Evolutionary conservation across 2,113 vertebrate genomes (phyloP), one percentile per base, ranked within the genome.

Genomic region (Clinocottus analis): DNA sequence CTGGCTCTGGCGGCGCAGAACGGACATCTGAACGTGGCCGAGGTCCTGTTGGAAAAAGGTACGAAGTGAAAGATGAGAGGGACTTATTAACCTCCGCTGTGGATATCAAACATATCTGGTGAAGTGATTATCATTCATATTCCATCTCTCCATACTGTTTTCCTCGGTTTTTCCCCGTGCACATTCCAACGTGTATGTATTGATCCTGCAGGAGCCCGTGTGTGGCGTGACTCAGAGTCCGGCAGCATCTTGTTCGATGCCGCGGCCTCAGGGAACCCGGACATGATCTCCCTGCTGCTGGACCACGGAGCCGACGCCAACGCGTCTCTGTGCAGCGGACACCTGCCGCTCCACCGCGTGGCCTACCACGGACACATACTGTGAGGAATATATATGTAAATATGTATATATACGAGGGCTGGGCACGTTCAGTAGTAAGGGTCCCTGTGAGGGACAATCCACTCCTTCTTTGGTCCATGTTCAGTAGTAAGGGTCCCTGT

Each of bases 291-390:
- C 60, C 87, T 97, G 75, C 89, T 99, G 69, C 90, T 99, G 75
- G 96, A 97, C 29, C 92, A 97, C 13, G 96, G 97, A 76, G 97
- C 98, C 69, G 97, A 99, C 88, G 96, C 98, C 85, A 98, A 99
- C 25, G 43, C 94, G 41, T 96, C 97, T 73, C 96, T 96, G 73
- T 92, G 95, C 90, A 96, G 96, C 0, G 97, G 97, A 21, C 96
- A 99, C 86, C 94, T 99, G 88, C 98, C 98, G 29, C 96, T 99
- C 85, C 98, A 99, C 58, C 95, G 96, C 78, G 96, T 94, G 80
- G 97, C 98, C 35, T 97, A 98, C 71, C 96, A 94, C 70, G 98
- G 98, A 53, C 97, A 99, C 87, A 94, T 97, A 49, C 72, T 97
- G 98, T 99, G 90, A 98, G 97, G 12, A 66, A 47, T 41, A 41